Percentiles rank a stretch among this genome's conserved stretches.
Conservation (phyloP, 2,888 invertebrate species). For the Anthophora plumipes region DNA sequence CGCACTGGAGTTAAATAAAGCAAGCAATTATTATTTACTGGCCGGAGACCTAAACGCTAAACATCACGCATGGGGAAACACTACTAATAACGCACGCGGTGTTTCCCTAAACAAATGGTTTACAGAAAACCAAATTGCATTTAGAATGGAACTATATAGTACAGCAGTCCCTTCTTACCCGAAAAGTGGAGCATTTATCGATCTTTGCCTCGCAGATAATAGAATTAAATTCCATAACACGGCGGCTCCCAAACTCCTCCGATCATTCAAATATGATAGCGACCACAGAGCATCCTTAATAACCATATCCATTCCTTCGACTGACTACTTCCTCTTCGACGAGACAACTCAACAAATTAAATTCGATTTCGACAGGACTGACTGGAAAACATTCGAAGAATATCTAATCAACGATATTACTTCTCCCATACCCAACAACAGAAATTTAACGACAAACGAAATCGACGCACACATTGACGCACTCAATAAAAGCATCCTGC, state of each 20-base stretch:
- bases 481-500: not conserved
- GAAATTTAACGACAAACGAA: no score
- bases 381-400: not conserved
- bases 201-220: conserved; percentile 4
- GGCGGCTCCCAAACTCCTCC: not conserved
- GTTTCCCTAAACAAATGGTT: not conserved
- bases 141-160: not conserved
- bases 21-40: no score
- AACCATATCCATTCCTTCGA: not conserved
- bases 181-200: not conserved
- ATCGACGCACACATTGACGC: not conserved
- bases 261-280: not conserved
- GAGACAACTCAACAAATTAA: not conserved
- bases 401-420: not conserved
- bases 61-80: no score
- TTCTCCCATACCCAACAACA: conserved; percentile 1
- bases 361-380: not conserved
- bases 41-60: no score
- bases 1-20: no score
- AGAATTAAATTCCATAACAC: not conserved
- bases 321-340: not conserved
- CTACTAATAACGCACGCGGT: not conserved
- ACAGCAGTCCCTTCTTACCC: not conserved
- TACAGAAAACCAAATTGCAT: not conserved
- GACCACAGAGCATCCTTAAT: no score